Base-by-base conservation (phyloP, 1,140 invertebrate genomes). In the fruit fly (Drosophila melanogaster) region DNA sequence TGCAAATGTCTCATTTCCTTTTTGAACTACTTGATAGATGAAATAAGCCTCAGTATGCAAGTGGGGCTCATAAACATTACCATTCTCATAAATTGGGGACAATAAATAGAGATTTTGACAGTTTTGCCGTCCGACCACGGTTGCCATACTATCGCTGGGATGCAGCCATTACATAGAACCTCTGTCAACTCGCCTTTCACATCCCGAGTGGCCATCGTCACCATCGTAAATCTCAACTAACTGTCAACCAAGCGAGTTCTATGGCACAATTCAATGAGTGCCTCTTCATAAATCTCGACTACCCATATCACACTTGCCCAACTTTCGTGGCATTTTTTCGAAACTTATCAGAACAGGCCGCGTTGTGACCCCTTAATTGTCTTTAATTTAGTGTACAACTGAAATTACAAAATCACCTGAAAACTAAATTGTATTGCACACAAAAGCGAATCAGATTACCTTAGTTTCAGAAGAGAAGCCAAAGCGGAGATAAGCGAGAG, bases 161-260 rank as follows among this genome's bases (percentile, higher is more conserved):
- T 71, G 35, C 26, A 71, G 64, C 65, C 51, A 70, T 70, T 69
- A 55, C 22, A 22, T 30, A 24, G 43, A 33, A 33, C 66, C 66
- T 44, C 62, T 67, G 40, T 69, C 8, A 50, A 43, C 57, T 33
- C 22, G 26, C 46, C 58, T 51, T 72, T 51, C 40, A 59, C 17
- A 30, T 54, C 44, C 37, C 30, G 67, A 71, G 40, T 46, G 26
- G 19, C 35, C 67, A 53, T 55, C 51, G 41, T 41, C 62, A 58
- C 66, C 73, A 71, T 89, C 73, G 77, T 87, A 87, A 89, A 87
- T 87, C 84, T 89, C 84, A 87, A 87, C 85, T 50, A 78, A 84
- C 60, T 89, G 77, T 89, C 85, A 87, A 54, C 47, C 41, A 35
- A 24, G 72, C 40, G 59, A 58, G 69, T 74, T 89, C 67, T 84